Evolutionary conservation across 2,113 vertebrate species (phyloP).

Genomic region (Hippoglossus stenolepis): DNA sequence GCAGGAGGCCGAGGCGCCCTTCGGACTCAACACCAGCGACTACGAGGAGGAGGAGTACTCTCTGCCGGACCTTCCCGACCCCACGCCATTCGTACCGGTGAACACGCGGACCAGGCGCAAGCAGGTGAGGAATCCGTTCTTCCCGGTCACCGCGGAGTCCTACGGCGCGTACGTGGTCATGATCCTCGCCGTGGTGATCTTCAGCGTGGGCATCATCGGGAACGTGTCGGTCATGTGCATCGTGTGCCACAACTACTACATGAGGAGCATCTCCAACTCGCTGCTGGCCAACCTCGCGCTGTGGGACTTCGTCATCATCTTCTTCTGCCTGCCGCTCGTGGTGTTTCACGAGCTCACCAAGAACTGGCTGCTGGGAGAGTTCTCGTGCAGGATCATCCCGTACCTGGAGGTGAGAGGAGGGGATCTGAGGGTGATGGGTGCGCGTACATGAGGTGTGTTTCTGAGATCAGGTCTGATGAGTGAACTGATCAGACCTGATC

Average conservation of each 20-base stretch:
- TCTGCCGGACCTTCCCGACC: constrained; percentile 53
- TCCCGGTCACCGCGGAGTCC: constrained; percentile 88
- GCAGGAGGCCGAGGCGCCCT: constrained; percentile 65
- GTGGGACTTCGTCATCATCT: constrained; percentile 95
- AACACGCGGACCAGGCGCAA: constrained; percentile 66
- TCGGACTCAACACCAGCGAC: constrained; percentile 53
- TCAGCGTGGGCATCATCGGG: constrained; percentile 91
- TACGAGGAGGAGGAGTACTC: constrained; percentile 67
- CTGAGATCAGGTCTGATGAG: no score
- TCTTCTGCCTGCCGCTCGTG: constrained; percentile 96
- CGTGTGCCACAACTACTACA: constrained; percentile 97
- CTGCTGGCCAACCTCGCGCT: constrained; percentile 96
- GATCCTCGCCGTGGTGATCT: constrained; percentile 88
- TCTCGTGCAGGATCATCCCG: constrained; percentile 96
- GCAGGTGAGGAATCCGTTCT: constrained; percentile 91
- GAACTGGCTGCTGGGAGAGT: constrained; percentile 94
- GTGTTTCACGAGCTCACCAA: constrained; percentile 94
- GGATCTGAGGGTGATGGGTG: neutral
- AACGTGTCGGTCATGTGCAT: constrained; percentile 98
- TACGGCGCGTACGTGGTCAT: constrained; percentile 90
- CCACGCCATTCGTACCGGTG: constrained; percentile 68
- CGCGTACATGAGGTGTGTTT: no score
- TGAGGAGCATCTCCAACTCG: constrained; percentile 98
- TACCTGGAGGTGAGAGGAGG: constrained; percentile 92
- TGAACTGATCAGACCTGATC: no score